These are phyloP conservation scores for Archegozetes longisetosus DNA, from an alignment of 1,140 invertebrate genomes.

Conservation along the genomic window DNA sequence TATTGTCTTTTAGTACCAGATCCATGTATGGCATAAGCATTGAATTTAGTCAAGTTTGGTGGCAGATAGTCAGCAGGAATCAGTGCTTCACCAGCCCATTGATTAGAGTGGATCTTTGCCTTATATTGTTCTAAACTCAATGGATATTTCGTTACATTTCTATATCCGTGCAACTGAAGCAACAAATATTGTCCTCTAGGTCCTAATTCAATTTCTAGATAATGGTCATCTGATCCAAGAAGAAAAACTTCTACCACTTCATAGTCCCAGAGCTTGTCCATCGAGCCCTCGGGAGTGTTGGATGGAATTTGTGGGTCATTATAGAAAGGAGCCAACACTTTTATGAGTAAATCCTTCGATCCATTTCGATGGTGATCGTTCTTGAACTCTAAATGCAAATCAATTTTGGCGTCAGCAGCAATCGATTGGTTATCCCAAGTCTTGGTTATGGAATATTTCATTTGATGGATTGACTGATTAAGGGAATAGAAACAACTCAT, in stretches of 20 bases:
- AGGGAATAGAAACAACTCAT: too few relatives aligned
- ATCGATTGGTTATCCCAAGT: conserved; percentile 24
- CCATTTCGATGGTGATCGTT: neutral
- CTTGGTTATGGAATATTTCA: conserved; percentile 17
- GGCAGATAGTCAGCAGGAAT: conserved; percentile 32
- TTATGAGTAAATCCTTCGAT: conserved; percentile 13
- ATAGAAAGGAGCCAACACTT: conserved; percentile 30
- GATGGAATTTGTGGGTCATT: conserved; percentile 25
- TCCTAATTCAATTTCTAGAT: conserved; percentile 36
- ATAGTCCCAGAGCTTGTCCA: conserved; percentile 32
- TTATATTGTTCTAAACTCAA: conserved; percentile 28
- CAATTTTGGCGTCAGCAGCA: conserved; percentile 19
- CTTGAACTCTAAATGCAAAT: conserved; percentile 16
- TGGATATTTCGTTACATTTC: conserved; percentile 28
- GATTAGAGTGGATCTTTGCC: conserved; percentile 21
- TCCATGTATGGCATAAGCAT: conserved; percentile 42
- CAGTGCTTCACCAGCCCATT: conserved; percentile 30
- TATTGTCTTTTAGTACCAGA: conserved; percentile 30
- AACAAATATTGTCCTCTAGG: conserved; percentile 35
- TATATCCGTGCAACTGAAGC: conserved; percentile 30
- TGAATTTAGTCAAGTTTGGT: conserved; percentile 33
- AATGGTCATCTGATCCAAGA: conserved; percentile 31
- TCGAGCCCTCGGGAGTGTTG: conserved; percentile 16
- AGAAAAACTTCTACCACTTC: conserved; percentile 39
- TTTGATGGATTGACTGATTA: too few relatives aligned